Evolutionary conservation across 1,140 invertebrate species (phyloP), one percentile per base, ranked within the genome.

Genomic region (Dinothrombium tinctorium): DNA sequence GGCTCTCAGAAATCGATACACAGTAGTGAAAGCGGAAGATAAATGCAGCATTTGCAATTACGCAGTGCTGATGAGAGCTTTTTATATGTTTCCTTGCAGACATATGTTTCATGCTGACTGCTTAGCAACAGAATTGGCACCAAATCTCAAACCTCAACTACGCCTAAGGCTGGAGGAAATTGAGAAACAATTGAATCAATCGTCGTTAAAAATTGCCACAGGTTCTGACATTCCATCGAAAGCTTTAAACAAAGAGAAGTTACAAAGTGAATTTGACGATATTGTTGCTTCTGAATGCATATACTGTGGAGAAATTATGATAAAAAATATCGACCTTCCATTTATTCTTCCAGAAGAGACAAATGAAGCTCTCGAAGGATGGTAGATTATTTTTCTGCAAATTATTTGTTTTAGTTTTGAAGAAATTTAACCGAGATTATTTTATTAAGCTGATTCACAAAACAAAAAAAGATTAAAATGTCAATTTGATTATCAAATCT

Each of bases 41-140:
- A 64, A 63, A 26, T 96, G 90, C 56, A 68, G 69, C 36, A 63
- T 76, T 31, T 98, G 90, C 59, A 66, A 69, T 12, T 68, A 74
- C 41, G 73, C 74, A 44, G 60, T 95, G 14, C 59, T 94, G 44
- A 64, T 76, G 17, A 66, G 77, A 35, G 73, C 80, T 6, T 95
- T 95, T 61, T 94, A 92, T 54, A 60, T 83, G 41, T 98, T 96
- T 59, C 82, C 83, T 0, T 98, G 90, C 61, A 70, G 73, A 22
- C 90, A 98, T 59, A 73, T 73, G 54, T 94, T 95, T 59, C 90
- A 98, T 58, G 69, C 69, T 21, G 83, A 92, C 58, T 98, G 90
- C 59, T 63, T 96, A n/a, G 68, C 76, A 7, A 65, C 69, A 21
- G 76, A 86, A 54, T 63, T 89, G 52, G 41, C 50, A 25, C 14